These are phyloP conservation scores for Synodontis membranacea DNA, from an alignment of 2,113 vertebrate species.

Conservation along the genomic window DNA sequence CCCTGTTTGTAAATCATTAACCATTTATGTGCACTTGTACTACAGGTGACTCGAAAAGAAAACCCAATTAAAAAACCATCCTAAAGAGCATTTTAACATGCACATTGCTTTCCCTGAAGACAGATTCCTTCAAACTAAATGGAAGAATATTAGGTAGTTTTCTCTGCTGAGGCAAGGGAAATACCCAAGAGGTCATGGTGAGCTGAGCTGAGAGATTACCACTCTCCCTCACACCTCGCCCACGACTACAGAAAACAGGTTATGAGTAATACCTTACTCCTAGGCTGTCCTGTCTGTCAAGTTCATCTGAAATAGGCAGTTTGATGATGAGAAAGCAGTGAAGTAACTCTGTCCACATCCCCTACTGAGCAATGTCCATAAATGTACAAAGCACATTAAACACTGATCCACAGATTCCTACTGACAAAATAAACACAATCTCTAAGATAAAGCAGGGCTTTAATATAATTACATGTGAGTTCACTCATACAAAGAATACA, in stretches of 20 bases:
- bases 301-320: neutral
- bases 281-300: neutral
- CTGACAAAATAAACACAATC: neutral
- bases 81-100: neutral
- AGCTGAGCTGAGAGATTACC: slow-evolving; percentile 3
- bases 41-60: neutral
- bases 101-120: neutral
- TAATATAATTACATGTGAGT: neutral
- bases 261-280: neutral
- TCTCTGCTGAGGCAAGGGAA: neutral
- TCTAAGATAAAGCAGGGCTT: too few species aligned
- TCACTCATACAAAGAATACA: neutral
- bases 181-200: slow-evolving; percentile 3
- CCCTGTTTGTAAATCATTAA: slow-evolving; percentile 7
- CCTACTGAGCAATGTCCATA: neutral
- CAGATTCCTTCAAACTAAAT: neutral
- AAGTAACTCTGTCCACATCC: neutral
- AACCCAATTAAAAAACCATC: neutral
- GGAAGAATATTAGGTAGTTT: neutral
- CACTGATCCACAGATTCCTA: neutral
- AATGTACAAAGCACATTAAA: too few species aligned
- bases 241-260: slow-evolving; percentile 1
- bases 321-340: neutral
- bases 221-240: neutral
- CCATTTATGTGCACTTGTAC: neutral